Evolutionary conservation across 2,113 vertebrate genomes (phyloP), one percentile per base, ranked within the genome.

Genomic region (Periophthalmodon schlosseri): DNA sequence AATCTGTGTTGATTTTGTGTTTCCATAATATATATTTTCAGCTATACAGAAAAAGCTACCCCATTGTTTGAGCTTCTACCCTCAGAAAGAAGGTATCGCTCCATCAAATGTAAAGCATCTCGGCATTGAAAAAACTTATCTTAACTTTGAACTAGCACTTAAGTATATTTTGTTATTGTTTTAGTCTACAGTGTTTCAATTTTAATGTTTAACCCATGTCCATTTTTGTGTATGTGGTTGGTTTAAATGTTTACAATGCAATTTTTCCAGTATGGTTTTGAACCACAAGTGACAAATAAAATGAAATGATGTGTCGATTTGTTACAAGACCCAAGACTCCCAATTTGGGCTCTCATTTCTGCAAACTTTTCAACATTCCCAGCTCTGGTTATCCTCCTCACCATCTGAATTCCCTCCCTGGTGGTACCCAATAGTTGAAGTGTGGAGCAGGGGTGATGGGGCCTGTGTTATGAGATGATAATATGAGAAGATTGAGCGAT

Each of bases 401-500:
- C 39, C 36, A 11, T 44, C 36, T 14, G 10, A 11, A 14, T 28
- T 34, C 36, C 70, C 66, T 80, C 70, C 47, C 67, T 20, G 0
- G 49, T 68, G 65, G 0, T 50, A 39, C 24, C 11, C 23, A 61
- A 73, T 3, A 54, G n/a, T 34, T 21, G 64, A 61, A n/a, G 44
- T 64, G 14, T 72, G n/a, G 72, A 78, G 56, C 52, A 23, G 65
- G 78, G 75, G 78, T 56, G 74, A 60, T 69, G 67, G 18, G 63
- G 34, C 18, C 75, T 10, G 73, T 46, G 5, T 87, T 84, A 83
- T 87, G 80, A 84, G 86, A 76, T 82, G 84, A 89, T 89, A 89
- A 90, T 86, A 76, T 70, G 68, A 70, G 79, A 82, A 83, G 80
- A 89, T 86, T 86, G 86, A 91, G 80, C 78, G 80, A 78, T 84